Evolutionary conservation across 1,140 invertebrate species (phyloP).

Genomic region (Laupala kohalensis): DNA sequence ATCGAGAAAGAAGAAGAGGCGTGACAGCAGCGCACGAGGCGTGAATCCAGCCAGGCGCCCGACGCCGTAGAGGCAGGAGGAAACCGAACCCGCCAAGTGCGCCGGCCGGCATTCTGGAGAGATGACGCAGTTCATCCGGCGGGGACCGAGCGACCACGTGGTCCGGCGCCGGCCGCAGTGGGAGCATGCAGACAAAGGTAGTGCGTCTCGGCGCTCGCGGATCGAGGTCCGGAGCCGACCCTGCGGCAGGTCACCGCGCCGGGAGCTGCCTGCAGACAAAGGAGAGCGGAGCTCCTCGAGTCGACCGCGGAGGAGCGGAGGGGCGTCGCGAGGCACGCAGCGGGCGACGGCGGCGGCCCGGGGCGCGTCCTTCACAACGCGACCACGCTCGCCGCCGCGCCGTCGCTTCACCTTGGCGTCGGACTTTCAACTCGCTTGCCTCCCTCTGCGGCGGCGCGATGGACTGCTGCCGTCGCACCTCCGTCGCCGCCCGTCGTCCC

Average conservation of each 20-base stretch:
- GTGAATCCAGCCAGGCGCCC: too few species aligned
- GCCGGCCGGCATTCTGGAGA: neutral
- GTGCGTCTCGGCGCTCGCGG: too few species aligned
- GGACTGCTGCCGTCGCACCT: neutral
- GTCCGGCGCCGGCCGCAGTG: too few species aligned
- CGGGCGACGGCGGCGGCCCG: neutral
- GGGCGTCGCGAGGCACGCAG: neutral
- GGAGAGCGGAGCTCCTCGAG: conserved; percentile 8
- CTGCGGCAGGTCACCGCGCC: neutral
- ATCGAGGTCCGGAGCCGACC: too few species aligned
- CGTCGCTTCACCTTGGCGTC: conserved; percentile 8
- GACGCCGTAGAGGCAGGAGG: neutral
- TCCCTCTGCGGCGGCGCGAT: neutral
- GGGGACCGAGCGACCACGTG: neutral
- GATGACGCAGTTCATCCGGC: neutral
- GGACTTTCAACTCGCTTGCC: conserved; percentile 9
- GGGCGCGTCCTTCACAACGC: conserved; percentile 5
- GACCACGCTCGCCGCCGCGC: conserved; percentile 6
- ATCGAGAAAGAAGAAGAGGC: too few species aligned
- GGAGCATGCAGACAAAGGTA: too few species aligned
- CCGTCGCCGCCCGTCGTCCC: neutral
- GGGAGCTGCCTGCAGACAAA: conserved; percentile 22
- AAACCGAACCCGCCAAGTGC: neutral
- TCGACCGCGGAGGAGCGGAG: neutral
- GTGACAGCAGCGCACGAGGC: too few species aligned